Percentiles rank a stretch among this genome's conserved stretches.
phyloP scores from a whole-genome alignment of 1,140 invertebrate species.

The Trachelipus rathkii region DNA sequence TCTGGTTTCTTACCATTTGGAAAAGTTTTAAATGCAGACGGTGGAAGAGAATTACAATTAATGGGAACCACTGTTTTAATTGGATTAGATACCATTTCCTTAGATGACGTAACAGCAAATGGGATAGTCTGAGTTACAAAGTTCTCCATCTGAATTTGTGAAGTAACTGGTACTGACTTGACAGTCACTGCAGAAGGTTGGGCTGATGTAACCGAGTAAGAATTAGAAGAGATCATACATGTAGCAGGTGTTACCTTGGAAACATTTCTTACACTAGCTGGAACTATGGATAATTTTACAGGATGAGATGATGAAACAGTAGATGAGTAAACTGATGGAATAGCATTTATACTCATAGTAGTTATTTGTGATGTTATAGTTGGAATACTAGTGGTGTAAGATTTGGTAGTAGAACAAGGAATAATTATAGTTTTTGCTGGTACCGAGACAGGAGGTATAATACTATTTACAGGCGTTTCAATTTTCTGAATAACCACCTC shows the following conservation, averaged over 20 bases:
- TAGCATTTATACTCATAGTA: not conserved
- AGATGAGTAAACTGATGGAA: not conserved
- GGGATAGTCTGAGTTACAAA: not conserved
- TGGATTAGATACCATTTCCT: not conserved
- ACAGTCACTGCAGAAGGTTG: not conserved
- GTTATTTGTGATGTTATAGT: not conserved
- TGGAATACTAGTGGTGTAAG: not conserved
- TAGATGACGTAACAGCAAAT: not conserved
- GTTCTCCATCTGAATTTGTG: not conserved
- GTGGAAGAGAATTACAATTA: not conserved
- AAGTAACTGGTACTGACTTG: not conserved
- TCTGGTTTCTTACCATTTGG: not conserved
- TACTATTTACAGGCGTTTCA: not conserved
- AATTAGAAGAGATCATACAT: not conserved
- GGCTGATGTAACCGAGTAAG: not conserved
- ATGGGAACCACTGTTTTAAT: not conserved
- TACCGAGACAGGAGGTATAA: not conserved
- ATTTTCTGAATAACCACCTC: not conserved
- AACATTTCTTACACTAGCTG: not conserved
- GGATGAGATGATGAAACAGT: not conserved
- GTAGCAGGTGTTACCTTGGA: not conserved
- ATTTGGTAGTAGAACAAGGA: not conserved
- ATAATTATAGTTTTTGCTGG: constrained; percentile 1
- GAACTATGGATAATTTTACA: not conserved
- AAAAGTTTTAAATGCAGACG: not conserved